Evolutionary conservation across 1,140 invertebrate genomes (phyloP).

Genomic region (Eubasilissa regina): DNA sequence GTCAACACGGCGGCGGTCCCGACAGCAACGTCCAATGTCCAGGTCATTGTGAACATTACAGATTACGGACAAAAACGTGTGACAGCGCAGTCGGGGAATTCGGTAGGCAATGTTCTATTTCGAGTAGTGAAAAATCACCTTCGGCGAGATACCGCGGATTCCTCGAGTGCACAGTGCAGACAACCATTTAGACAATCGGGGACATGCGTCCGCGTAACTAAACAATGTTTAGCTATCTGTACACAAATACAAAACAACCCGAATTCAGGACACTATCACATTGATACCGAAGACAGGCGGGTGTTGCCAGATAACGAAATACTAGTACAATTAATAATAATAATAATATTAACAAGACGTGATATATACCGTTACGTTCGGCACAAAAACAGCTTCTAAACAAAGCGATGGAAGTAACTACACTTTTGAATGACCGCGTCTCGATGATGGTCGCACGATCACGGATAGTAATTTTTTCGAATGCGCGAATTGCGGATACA

Average conservation of each 20-base stretch:
- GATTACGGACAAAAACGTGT: background rate
- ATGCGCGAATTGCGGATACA: background rate
- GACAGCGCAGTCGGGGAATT: slow-evolving; percentile 27
- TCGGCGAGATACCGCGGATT: slow-evolving; percentile 7
- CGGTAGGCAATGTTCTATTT: slow-evolving; percentile 20
- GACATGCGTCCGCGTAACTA: no score
- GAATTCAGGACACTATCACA: no score
- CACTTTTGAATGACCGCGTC: slow-evolving; percentile 29
- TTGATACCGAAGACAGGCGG: background rate
- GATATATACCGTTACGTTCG: slow-evolving; percentile 30
- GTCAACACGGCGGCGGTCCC: no score
- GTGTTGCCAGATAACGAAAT: slow-evolving; percentile 32
- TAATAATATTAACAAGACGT: background rate
- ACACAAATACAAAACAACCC: no score
- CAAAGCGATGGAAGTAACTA: slow-evolving; percentile 13
- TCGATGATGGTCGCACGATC: slow-evolving; percentile 33
- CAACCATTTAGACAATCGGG: slow-evolving; percentile 12
- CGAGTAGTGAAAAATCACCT: background rate
- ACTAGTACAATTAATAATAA: slow-evolving; percentile 29
- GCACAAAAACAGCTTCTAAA: slow-evolving; percentile 22
- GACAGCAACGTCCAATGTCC: background rate
- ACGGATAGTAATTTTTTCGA: background rate
- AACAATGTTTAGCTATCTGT: no score
- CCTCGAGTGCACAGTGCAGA: slow-evolving; percentile 14
- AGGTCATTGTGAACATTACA: background rate